Evolutionary conservation across 2,888 invertebrate genomes (phyloP).

Genomic region (Troides aeacus): DNA sequence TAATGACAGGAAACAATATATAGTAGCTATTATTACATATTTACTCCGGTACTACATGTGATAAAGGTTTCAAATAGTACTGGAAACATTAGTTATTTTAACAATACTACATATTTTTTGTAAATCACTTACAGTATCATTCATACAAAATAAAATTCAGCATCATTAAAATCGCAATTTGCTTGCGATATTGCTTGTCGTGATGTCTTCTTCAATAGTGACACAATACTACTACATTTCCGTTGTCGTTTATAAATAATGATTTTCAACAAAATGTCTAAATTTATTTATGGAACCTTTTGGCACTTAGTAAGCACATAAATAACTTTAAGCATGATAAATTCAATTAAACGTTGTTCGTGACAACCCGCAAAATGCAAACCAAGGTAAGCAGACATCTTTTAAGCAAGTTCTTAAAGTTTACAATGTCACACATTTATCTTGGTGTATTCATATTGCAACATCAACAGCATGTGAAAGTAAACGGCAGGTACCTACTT

Average conservation of each 20-base stretch:
- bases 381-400: neutral
- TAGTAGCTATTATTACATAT: too few relatives aligned
- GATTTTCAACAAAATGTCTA: neutral
- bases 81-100: too few relatives aligned
- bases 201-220: neutral
- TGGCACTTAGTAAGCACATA: neutral
- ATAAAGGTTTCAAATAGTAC: too few relatives aligned
- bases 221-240: neutral
- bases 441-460: neutral
- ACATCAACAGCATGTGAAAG: neutral
- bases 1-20: too few relatives aligned
- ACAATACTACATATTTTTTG: neutral
- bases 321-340: neutral
- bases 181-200: constrained; percentile 1
- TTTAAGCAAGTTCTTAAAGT: neutral
- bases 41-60: too few relatives aligned
- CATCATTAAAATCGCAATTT: neutral
- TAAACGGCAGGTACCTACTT: too few relatives aligned
- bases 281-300: neutral
- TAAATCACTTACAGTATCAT: neutral
- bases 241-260: too few relatives aligned
- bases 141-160: constrained; percentile 1
- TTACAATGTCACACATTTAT: constrained; percentile 1
- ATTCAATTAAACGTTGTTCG: constrained; percentile 3
- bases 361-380: constrained; percentile 19